A percentile compares a stretch with the other conserved stretches of the same genome.
Conservation (phyloP, 2,113 vertebrate genomes). For the Podilymbus podiceps region DNA sequence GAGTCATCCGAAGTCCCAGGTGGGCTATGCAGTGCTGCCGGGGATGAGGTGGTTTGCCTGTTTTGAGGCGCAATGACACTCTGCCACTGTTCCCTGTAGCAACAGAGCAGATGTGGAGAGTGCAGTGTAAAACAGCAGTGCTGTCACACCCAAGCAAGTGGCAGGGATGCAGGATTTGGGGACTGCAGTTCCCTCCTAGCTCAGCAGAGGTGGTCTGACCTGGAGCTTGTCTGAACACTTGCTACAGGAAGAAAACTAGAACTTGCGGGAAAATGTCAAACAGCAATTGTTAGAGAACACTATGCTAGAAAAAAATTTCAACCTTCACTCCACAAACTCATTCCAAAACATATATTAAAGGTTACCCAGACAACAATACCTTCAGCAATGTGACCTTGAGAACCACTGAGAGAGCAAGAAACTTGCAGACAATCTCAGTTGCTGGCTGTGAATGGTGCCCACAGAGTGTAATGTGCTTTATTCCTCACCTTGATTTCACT, state of each 20-base stretch:
- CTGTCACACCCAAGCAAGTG: background rate
- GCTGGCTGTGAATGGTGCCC: accelerated
- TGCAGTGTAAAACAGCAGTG: background rate
- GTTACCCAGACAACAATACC: background rate
- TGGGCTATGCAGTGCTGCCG: background rate
- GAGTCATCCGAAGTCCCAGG: background rate
- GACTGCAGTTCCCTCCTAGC: background rate
- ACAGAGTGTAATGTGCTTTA: background rate
- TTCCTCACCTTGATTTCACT: background rate
- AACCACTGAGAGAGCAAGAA: background rate
- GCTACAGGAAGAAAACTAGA: background rate
- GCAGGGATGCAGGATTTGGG: background rate
- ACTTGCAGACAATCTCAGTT: background rate
- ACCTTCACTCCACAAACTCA: background rate
- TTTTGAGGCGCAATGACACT: background rate
- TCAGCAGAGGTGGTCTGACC: background rate
- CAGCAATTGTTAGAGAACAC: background rate
- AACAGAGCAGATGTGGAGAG: background rate
- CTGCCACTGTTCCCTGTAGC: background rate
- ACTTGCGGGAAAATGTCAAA: background rate
- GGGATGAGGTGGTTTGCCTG: background rate
- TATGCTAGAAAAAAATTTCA: background rate
- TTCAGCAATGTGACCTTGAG: background rate
- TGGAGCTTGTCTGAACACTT: background rate
- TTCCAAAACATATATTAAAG: background rate